A percentile compares a stretch with the other conserved stretches of the same genome.
Conservation (phyloP, 2,888 invertebrate species). For the Aspidiotus destructor region DNA sequence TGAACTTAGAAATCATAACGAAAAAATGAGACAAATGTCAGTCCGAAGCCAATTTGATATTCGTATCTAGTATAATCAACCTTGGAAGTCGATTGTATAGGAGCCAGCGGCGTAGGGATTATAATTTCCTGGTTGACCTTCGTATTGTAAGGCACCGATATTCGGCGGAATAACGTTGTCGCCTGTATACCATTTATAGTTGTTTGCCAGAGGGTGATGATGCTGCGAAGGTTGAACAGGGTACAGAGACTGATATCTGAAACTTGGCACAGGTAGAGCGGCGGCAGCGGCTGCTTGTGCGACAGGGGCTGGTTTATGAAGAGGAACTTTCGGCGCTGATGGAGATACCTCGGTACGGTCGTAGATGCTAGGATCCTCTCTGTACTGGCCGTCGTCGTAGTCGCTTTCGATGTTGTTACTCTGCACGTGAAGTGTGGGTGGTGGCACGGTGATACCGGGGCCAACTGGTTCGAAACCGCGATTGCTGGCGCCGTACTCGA, state of each 20-base stretch:
- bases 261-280: conserved; percentile 37
- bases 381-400: conserved; percentile 75
- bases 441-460: conserved; percentile 64
- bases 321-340: not conserved
- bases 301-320: conserved; percentile 20
- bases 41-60: no score
- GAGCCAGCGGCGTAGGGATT: conserved; percentile 5
- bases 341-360: conserved; percentile 49
- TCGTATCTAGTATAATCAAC: no score
- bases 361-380: conserved; percentile 72
- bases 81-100: conserved; percentile 40
- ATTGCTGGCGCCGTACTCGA: conserved; percentile 71
- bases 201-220: not conserved
- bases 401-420: conserved; percentile 47
- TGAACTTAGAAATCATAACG: no score
- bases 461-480: conserved; percentile 71
- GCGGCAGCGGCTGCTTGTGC: conserved; percentile 39
- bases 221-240: conserved; percentile 7
- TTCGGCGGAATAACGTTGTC: conserved; percentile 10
- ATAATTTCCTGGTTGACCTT: conserved; percentile 34
- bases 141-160: no score
- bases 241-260: conserved; percentile 34
- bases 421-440: conserved; percentile 55
- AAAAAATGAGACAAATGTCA: no score
- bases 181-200: not conserved